Percentiles rank a stretch among this genome's conserved stretches.
These are phyloP conservation scores for Diadema setosum DNA, from an alignment of 35 echinoderm and acorn worm genomes.

Conservation along the genomic window DNA sequence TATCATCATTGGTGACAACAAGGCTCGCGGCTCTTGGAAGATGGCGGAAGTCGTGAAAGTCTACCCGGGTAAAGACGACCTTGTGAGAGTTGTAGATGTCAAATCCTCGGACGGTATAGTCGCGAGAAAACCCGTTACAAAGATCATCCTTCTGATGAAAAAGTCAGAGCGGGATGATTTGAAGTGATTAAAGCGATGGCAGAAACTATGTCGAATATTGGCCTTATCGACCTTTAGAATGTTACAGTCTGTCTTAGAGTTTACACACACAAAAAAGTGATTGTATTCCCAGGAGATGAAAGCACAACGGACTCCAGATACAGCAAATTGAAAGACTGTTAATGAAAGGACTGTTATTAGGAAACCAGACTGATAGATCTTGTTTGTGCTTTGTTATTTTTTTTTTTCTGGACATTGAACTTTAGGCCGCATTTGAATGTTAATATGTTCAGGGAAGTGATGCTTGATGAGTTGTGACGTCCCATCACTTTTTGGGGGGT, in stretches of 20 bases:
- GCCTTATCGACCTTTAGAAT: not conserved
- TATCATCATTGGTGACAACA: no score
- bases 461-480: no score
- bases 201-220: not conserved
- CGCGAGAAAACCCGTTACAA: conserved; percentile 51
- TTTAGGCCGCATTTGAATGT: no score
- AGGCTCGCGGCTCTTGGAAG: conserved; percentile 29
- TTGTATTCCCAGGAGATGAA: not conserved
- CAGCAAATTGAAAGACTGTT: no score
- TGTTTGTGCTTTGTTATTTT: no score
- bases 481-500: no score
- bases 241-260: no score
- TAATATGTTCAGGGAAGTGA: no score
- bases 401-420: no score
- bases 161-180: not conserved
- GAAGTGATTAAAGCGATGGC: not conserved
- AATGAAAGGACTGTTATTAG: not conserved
- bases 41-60: conserved; percentile 48
- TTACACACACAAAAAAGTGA: not conserved
- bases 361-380: no score
- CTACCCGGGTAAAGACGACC: conserved; percentile 62
- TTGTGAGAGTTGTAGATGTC: conserved; percentile 67
- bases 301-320: not conserved
- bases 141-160: conserved; percentile 27
- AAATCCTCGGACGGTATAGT: not conserved